Percentiles rank a stretch among this genome's conserved stretches.
These are phyloP conservation scores for Neodiprion fabricii DNA, from an alignment of 1,140 invertebrate genomes.

Conservation along the genomic window DNA sequence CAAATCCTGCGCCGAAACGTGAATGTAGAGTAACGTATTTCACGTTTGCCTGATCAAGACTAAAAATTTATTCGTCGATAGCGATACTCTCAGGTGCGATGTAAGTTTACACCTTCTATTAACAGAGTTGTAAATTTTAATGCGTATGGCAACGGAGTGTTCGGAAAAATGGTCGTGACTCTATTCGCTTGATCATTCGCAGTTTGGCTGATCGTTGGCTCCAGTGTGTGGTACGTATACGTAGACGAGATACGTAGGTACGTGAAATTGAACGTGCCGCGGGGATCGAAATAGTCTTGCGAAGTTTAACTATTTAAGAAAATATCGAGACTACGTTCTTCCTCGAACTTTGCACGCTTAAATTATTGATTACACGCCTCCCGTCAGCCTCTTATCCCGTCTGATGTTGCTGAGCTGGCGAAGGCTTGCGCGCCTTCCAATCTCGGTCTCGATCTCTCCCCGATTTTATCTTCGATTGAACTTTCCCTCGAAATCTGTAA, in stretches of 20 bases:
- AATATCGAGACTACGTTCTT: not conserved
- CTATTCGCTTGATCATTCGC: no score
- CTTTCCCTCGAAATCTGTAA: not conserved
- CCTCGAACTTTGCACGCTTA: not conserved
- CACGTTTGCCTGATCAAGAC: no score
- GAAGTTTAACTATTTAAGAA: constrained; percentile 3
- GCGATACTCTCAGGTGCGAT: no score
- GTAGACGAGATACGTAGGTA: not conserved
- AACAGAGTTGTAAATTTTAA: no score
- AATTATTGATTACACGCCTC: not conserved
- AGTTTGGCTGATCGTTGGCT: no score
- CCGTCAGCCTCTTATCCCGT: not conserved
- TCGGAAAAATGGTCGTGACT: no score
- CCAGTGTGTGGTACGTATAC: no score
- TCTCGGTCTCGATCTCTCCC: not conserved
- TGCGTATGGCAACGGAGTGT: no score
- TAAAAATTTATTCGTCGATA: no score
- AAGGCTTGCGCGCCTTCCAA: not conserved
- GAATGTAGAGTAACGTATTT: no score
- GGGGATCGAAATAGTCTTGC: not conserved
- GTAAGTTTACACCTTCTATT: no score
- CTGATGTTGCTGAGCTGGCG: not conserved
- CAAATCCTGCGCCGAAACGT: no score
- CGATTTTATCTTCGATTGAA: constrained; percentile 1
- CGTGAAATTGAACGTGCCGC: not conserved